Conservation (phyloP, 2,113 vertebrate genomes). For the Macrotis lagotis region DNA sequence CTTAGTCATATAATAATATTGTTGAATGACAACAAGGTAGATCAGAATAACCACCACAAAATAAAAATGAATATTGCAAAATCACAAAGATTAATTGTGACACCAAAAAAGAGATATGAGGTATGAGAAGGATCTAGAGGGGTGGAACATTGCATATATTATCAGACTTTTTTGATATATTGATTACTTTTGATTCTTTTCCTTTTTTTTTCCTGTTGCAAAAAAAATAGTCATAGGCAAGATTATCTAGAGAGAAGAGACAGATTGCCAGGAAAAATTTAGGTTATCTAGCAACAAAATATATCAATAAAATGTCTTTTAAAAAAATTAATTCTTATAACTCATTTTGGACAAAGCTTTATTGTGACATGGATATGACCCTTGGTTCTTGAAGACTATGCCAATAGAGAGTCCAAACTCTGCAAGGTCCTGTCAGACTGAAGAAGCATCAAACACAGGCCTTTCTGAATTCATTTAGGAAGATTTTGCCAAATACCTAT, state of each 20-base stretch:
- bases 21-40: neutral
- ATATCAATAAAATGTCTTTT: neutral
- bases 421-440: neutral
- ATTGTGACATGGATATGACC: neutral
- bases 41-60: neutral
- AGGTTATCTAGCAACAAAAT: neutral
- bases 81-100: neutral
- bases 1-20: neutral
- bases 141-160: neutral
- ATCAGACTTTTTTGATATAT: neutral
- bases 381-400: neutral
- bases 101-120: neutral
- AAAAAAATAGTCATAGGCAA: neutral
- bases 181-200: neutral
- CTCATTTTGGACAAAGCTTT: neutral
- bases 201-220: too few relatives aligned
- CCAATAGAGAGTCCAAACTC: neutral
- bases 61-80: neutral
- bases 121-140: neutral
- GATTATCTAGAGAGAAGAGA: neutral
- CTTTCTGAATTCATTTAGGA: neutral
- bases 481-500: neutral
- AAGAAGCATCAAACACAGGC: neutral
- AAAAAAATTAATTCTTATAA: neutral
- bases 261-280: neutral